phyloP scores from a whole-genome alignment of 2,113 vertebrate species.

The Aviceda subcristata region DNA sequence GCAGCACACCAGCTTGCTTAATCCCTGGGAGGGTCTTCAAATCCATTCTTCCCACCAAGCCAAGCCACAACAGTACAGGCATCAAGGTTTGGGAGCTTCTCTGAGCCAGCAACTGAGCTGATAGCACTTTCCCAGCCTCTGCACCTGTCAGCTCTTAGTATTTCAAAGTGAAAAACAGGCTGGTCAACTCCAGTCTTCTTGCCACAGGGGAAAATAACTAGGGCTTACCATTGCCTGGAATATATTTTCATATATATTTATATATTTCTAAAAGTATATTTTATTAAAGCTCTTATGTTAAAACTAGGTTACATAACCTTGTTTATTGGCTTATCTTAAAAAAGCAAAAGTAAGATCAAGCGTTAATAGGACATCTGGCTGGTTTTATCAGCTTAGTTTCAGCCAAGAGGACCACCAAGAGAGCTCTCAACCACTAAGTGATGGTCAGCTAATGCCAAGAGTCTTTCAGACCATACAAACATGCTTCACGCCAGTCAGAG shows the following conservation, averaged over 20 bases:
- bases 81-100: background rate
- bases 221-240: background rate
- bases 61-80: background rate
- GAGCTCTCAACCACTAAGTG: background rate
- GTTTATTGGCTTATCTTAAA: slow-evolving; percentile 25
- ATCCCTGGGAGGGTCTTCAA: background rate
- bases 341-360: slow-evolving; percentile 19
- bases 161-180: background rate
- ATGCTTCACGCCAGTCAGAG: background rate
- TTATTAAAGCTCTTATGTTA: slow-evolving; percentile 36
- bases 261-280: background rate
- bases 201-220: background rate
- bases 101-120: background rate
- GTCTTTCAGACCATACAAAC: background rate
- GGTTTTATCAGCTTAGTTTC: slow-evolving; percentile 34
- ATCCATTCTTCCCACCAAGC: background rate
- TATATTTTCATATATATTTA: background rate
- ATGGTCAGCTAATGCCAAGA: background rate
- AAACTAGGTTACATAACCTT: slow-evolving; percentile 40
- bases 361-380: slow-evolving; percentile 41
- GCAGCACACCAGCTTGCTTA: background rate
- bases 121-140: background rate
- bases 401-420: slow-evolving; percentile 23
- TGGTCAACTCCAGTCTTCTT: background rate
- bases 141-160: background rate